These are phyloP conservation scores for Euspilapteryx auroguttella DNA, from an alignment of 2,888 invertebrate species.

Conservation along the genomic window DNA sequence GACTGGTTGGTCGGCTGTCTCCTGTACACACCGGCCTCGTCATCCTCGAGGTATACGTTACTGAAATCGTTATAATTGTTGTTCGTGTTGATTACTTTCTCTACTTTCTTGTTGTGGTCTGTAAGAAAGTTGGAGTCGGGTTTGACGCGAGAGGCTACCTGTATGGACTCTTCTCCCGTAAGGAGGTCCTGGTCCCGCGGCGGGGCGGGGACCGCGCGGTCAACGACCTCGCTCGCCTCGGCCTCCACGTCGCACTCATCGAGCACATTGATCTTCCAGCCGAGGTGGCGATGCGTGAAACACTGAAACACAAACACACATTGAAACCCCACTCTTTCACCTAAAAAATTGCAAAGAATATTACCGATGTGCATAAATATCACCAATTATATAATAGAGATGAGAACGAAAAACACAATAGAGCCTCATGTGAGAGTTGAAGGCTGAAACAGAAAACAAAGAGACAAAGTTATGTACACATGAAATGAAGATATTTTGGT, in stretches of 20 bases:
- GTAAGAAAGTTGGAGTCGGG: slow-evolving; percentile 59
- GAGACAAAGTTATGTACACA: slow-evolving; percentile 47
- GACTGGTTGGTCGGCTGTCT: slow-evolving; percentile 14
- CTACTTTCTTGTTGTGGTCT: slow-evolving; percentile 36
- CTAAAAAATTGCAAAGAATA: too few relatives aligned
- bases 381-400: too few relatives aligned
- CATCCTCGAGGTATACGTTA: too few relatives aligned
- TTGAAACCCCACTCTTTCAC: too few relatives aligned
- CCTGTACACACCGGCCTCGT: slow-evolving; percentile 13
- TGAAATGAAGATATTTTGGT: slow-evolving; percentile 5
- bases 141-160: slow-evolving; percentile 65
- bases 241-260: slow-evolving; percentile 75
- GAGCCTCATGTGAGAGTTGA: slow-evolving; percentile 49
- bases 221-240: slow-evolving; percentile 52
- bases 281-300: slow-evolving; percentile 89
- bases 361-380: too few relatives aligned
- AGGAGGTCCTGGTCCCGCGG: slow-evolving; percentile 19
- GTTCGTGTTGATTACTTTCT: slow-evolving; percentile 52
- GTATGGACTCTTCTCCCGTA: slow-evolving; percentile 59
- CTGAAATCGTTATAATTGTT: slow-evolving; percentile 54
- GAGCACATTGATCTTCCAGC: slow-evolving; percentile 92
- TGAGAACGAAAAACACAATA: too few relatives aligned
- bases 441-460: slow-evolving; percentile 57
- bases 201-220: slow-evolving; percentile 28
- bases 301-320: slow-evolving; percentile 64